These are phyloP conservation scores for Matsumyia berberina DNA, from an alignment of 2,888 invertebrate genomes.

Conservation along the genomic window DNA sequence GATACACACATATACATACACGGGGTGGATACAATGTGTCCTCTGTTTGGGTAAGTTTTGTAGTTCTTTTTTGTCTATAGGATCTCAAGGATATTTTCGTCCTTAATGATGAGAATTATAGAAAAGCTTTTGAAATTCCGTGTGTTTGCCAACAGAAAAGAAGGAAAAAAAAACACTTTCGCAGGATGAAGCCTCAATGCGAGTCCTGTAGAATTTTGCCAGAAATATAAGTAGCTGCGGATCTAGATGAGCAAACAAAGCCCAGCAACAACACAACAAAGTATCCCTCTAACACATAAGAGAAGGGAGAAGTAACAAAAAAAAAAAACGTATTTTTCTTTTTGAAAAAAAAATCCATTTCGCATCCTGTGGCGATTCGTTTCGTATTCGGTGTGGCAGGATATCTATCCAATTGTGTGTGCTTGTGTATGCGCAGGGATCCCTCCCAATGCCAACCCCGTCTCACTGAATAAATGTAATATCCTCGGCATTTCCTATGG, in stretches of 20 bases:
- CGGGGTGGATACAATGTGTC: constrained; percentile 23
- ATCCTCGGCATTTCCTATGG: constrained; percentile 79
- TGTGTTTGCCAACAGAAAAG: constrained; percentile 19
- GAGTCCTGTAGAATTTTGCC: constrained; percentile 26
- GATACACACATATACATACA: constrained; percentile 18
- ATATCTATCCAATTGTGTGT: constrained; percentile 74
- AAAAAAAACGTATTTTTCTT: constrained; percentile 63
- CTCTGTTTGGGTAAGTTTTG: constrained; percentile 49
- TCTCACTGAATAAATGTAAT: constrained; percentile 75
- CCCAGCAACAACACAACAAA: constrained; percentile 7
- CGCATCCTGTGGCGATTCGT: constrained; percentile 77
- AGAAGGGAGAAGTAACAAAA: constrained; percentile 28
- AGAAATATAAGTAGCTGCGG: constrained; percentile 10
- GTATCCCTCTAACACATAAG: constrained; percentile 2
- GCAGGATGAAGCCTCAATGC: constrained; percentile 2
- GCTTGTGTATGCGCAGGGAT: constrained; percentile 53
- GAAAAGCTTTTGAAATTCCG: constrained; percentile 60
- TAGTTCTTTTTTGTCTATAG: constrained; percentile 36
- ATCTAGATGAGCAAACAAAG: constrained; percentile 41
- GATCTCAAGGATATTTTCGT: constrained; percentile 45
- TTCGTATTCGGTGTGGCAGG: constrained; percentile 76
- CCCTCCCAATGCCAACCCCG: constrained; percentile 71
- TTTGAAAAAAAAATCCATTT: constrained; percentile 68
- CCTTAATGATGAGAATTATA: constrained; percentile 67
- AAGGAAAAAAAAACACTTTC: neutral